These are phyloP conservation scores for Tenualosa thibaudeaui DNA, from an alignment of 2,797 vertebrate species.

Conservation along the genomic window DNA sequence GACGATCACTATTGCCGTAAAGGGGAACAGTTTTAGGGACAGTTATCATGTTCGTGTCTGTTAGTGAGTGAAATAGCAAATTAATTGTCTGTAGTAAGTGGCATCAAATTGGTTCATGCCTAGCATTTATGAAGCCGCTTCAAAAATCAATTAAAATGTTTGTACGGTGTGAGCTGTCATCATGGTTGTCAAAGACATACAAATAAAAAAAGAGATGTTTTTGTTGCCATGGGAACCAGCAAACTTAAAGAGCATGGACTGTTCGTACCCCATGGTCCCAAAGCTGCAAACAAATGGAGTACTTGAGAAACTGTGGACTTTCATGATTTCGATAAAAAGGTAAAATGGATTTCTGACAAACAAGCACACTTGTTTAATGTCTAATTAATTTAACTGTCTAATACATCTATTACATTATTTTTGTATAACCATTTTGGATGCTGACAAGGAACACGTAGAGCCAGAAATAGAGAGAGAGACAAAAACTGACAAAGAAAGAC, in stretches of 20 bases:
- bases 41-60: neutral
- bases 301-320: neutral
- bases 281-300: neutral
- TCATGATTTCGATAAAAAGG: neutral
- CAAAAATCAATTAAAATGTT: neutral
- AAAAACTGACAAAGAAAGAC: neutral
- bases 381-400: too few relatives aligned
- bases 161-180: neutral
- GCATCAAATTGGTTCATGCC: neutral
- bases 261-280: neutral
- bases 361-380: neutral
- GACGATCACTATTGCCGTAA: neutral
- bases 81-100: neutral
- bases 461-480: neutral
- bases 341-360: neutral
- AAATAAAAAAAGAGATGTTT: neutral
- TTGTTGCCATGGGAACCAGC: conserved; percentile 3
- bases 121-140: neutral
- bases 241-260: neutral
- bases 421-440: neutral
- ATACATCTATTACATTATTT: neutral
- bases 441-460: neutral
- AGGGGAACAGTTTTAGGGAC: neutral
- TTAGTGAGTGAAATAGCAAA: neutral
- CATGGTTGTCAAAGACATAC: neutral